phyloP scores from a whole-genome alignment of 2,888 invertebrate species.

The Stenichneumon culpator region DNA sequence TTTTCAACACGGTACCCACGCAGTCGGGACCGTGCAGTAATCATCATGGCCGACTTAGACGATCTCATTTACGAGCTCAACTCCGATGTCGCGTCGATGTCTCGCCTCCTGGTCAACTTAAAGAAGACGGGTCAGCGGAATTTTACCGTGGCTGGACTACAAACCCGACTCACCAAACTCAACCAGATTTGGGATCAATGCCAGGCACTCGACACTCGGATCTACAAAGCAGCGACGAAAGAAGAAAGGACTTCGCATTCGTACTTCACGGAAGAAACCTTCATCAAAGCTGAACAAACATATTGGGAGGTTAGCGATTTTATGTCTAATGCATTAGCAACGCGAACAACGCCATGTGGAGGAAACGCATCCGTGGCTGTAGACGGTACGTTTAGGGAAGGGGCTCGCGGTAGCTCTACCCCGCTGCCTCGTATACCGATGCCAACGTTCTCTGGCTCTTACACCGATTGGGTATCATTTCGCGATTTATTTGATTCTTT shows the following conservation, averaged over 20 bases:
- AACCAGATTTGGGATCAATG: neutral
- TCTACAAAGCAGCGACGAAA: neutral
- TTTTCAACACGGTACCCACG: constrained; percentile 8
- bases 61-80: neutral
- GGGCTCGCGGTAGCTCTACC: neutral
- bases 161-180: neutral
- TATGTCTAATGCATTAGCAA: constrained; percentile 26
- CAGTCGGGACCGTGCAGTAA: constrained; percentile 8
- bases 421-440: constrained; percentile 44
- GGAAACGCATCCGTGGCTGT: neutral
- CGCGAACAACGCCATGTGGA: neutral
- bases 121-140: neutral
- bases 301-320: constrained; percentile 24
- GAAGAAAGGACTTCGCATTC: neutral
- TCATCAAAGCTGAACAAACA: neutral
- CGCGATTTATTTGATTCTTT: constrained; percentile 26
- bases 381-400: no score
- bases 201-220: neutral
- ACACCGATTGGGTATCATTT: constrained; percentile 29
- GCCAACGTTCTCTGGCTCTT: constrained; percentile 25
- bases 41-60: neutral
- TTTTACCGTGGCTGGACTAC: neutral
- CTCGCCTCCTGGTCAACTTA: neutral
- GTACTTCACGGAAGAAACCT: neutral
- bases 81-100: neutral